Evolutionary conservation across 1,140 invertebrate species (phyloP).

Genomic region (Neodiprion pinetum): DNA sequence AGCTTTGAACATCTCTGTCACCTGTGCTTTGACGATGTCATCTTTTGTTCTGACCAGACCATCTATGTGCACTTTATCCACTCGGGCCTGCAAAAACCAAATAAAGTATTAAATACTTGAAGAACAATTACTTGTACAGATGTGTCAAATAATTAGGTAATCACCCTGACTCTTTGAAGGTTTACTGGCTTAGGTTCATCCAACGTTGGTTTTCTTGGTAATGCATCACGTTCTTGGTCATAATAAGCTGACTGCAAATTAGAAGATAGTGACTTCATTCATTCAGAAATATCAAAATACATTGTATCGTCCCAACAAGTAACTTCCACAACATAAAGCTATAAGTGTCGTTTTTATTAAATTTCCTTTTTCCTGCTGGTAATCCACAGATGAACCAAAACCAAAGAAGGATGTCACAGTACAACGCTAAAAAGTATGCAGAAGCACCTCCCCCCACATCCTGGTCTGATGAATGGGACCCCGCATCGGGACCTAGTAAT

Average conservation of each 20-base stretch:
- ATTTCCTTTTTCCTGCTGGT: too few relatives aligned
- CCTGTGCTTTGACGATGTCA: conserved; percentile 77
- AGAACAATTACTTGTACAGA: conserved; percentile 1
- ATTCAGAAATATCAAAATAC: conserved; percentile 5
- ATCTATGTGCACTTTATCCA: conserved; percentile 81
- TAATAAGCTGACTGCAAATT: conserved; percentile 25
- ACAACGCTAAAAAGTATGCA: too few relatives aligned
- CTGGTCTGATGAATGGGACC: too few relatives aligned
- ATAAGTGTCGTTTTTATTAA: too few relatives aligned
- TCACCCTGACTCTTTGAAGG: conserved; percentile 43
- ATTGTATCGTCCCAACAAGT: neutral
- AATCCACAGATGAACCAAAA: too few relatives aligned
- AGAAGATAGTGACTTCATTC: neutral
- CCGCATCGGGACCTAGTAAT: too few relatives aligned
- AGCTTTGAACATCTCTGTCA: conserved; percentile 77
- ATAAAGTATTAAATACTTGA: conserved; percentile 13
- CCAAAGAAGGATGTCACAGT: too few relatives aligned
- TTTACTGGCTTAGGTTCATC: conserved; percentile 28
- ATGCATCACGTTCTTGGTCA: conserved; percentile 21
- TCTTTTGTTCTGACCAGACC: conserved; percentile 84
- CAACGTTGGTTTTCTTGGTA: conserved; percentile 13
- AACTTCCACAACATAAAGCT: neutral
- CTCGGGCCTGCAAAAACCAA: conserved; percentile 68
- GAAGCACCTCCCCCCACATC: too few relatives aligned
- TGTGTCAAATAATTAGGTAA: conserved; percentile 21